Evolutionary conservation across 2,797 vertebrate genomes (phyloP).

Genomic region (Catostomus latipinnis): DNA sequence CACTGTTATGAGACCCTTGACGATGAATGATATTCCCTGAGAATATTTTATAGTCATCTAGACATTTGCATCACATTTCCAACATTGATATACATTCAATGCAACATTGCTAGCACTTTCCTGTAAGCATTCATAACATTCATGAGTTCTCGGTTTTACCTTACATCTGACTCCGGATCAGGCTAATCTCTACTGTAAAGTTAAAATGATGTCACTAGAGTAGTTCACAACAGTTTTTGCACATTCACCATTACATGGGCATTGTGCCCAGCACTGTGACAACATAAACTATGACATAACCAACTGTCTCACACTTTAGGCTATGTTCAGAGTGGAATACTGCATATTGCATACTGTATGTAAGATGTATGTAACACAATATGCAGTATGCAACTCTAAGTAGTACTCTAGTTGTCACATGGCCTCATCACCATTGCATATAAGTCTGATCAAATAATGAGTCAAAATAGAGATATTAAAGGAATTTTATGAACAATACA

Average conservation of each 20-base stretch:
- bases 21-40: conserved; percentile 51
- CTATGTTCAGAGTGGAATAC: conserved; percentile 17
- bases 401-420: no score
- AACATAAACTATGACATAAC: not conserved
- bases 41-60: conserved; percentile 36
- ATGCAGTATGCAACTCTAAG: no score
- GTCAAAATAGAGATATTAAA: no score
- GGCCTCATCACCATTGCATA: no score
- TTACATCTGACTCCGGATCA: conserved; percentile 1
- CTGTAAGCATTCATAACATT: not conserved
- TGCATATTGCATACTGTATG: not conserved
- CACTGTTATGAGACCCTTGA: not conserved
- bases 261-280: conserved; percentile 5
- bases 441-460: no score
- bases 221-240: conserved; percentile 3
- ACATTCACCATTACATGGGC: conserved; percentile 20
- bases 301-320: not conserved
- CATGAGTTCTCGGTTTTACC: not conserved
- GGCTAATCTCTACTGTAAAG: not conserved
- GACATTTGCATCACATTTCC: conserved; percentile 22
- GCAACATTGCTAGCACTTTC: conserved; percentile 6
- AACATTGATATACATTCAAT: conserved; percentile 41
- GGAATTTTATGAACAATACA: no score
- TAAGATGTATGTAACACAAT: not conserved
- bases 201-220: not conserved